These are phyloP conservation scores for Vulpes ferrilata DNA, from an alignment of 2,113 vertebrate genomes.

Conservation along the genomic window DNA sequence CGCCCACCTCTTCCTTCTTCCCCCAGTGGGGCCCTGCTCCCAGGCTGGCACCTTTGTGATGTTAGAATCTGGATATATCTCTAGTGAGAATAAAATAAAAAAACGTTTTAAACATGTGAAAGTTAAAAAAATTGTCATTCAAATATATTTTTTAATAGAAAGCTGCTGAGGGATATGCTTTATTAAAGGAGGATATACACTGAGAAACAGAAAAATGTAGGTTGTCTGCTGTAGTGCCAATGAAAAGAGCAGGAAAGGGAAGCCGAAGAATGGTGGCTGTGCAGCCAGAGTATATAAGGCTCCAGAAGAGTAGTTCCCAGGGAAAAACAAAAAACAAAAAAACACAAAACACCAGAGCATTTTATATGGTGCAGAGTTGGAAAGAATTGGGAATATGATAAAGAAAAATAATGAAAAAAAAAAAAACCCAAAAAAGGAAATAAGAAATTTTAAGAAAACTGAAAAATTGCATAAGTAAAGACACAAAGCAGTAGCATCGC, in stretches of 20 bases:
- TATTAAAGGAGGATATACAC: conserved; percentile 19
- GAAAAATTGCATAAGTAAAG: background rate
- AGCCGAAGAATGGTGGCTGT: background rate
- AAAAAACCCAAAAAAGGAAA: background rate
- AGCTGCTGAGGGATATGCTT: background rate
- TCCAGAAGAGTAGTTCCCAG: background rate
- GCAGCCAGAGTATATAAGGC: background rate
- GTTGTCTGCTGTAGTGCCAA: background rate
- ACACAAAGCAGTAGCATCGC: background rate
- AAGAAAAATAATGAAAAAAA: background rate
- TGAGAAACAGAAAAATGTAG: background rate
- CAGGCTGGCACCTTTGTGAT: background rate
- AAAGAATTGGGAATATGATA: background rate
- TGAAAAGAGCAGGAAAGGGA: background rate
- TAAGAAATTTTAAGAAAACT: conserved; percentile 38
- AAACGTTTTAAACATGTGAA: background rate
- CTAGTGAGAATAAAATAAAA: background rate
- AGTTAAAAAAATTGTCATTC: background rate
- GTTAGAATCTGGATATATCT: background rate
- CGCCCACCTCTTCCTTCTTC: accelerated
- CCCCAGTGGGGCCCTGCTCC: background rate
- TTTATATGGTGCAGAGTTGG: background rate
- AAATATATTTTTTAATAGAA: background rate
- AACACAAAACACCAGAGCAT: background rate
- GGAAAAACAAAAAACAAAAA: background rate